phyloP scores from a whole-genome alignment of 2,113 vertebrate species.

The Microtus ochrogaster region DNA sequence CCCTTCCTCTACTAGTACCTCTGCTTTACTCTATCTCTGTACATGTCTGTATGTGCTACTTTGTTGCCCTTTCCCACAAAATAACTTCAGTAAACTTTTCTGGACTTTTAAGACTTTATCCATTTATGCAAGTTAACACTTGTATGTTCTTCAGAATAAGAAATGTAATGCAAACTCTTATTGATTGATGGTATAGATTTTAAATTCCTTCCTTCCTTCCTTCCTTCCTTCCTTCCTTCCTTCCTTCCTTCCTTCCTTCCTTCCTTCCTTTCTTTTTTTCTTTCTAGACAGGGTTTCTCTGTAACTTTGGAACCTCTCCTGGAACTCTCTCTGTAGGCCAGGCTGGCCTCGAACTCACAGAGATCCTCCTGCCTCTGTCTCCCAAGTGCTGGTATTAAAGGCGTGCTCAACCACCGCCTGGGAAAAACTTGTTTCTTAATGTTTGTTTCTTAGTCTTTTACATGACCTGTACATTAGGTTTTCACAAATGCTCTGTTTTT shows the following conservation, averaged over 20 bases:
- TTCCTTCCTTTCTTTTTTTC: accelerated
- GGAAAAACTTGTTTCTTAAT: conserved; percentile 32
- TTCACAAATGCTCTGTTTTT: background rate
- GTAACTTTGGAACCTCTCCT: too few relatives aligned
- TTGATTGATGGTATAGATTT: conserved; percentile 37
- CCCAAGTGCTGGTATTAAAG: too few relatives aligned
- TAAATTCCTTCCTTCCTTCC: background rate
- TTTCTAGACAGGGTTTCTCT: too few relatives aligned
- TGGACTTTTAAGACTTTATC: background rate
- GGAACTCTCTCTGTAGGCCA: too few relatives aligned
- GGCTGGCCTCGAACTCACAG: too few relatives aligned
- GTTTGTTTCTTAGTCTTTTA: conserved; percentile 46
- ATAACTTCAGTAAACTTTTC: conserved; percentile 15
- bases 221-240: too few relatives aligned
- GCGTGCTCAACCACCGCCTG: too few relatives aligned
- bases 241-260: too few relatives aligned
- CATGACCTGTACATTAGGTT: background rate
- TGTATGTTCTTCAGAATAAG: conserved; percentile 45
- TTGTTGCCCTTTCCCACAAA: background rate
- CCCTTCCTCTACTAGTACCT: too few relatives aligned
- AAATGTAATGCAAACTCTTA: background rate
- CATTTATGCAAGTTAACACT: background rate
- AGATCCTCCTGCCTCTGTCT: too few relatives aligned
- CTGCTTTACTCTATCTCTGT: background rate
- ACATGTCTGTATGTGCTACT: background rate